Evolutionary conservation across 2,113 vertebrate genomes (phyloP).

Genomic region (Piprites chloris): DNA sequence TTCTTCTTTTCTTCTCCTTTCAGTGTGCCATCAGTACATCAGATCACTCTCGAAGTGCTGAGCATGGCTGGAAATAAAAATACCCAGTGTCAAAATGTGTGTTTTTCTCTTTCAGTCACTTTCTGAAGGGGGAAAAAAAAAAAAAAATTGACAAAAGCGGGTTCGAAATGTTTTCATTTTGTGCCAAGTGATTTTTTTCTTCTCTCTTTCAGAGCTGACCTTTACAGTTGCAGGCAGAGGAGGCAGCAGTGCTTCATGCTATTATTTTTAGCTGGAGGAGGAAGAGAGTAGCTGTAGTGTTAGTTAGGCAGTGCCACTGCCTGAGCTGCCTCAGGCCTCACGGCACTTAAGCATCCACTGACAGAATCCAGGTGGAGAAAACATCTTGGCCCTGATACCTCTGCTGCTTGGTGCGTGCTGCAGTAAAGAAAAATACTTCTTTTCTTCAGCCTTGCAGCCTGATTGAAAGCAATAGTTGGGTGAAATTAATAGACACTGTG

Average conservation of each 20-base stretch:
- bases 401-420: background rate
- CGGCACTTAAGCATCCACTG: background rate
- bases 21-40: background rate
- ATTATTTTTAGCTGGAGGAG: conserved; percentile 54
- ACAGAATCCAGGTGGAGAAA: background rate
- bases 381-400: background rate
- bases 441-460: background rate
- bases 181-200: background rate
- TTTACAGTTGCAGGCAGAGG: conserved; percentile 19
- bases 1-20: background rate
- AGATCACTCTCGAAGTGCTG: background rate
- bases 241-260: background rate
- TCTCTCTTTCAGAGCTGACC: background rate
- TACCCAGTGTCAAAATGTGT: background rate
- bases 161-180: background rate
- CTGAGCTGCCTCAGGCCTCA: background rate
- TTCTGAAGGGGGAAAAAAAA: background rate
- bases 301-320: background rate
- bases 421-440: background rate
- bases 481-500: background rate
- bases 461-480: background rate
- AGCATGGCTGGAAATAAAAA: background rate
- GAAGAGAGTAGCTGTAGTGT: background rate
- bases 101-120: background rate
- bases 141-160: background rate